A percentile compares a stretch with the other conserved stretches of the same genome.
Evolutionary conservation across 2,113 vertebrate species (phyloP).

Genomic region (Maccullochella peelii): DNA sequence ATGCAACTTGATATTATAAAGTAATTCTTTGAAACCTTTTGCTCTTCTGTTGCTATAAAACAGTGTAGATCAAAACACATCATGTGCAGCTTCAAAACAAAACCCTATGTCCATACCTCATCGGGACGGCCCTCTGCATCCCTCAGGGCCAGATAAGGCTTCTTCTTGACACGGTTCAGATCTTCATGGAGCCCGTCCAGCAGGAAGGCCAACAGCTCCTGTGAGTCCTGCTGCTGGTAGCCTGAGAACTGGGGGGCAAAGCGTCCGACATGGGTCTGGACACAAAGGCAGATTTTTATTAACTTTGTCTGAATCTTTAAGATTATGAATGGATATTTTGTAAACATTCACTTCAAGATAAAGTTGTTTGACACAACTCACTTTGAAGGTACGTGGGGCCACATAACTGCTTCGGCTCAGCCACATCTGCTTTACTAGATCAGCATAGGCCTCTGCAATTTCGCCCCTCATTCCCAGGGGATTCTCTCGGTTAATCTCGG

Average conservation of each 20-base stretch:
- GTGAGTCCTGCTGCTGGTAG: slow-evolving; percentile 98
- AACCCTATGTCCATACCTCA: slow-evolving; percentile 82
- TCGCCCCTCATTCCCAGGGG: slow-evolving; percentile 98
- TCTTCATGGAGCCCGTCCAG: slow-evolving; percentile 97
- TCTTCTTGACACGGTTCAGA: slow-evolving; percentile 97
- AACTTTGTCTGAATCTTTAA: not conserved
- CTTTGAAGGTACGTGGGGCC: slow-evolving; percentile 95
- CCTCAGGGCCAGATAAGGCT: slow-evolving; percentile 94
- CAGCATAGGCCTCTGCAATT: slow-evolving; percentile 96
- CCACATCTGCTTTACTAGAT: slow-evolving; percentile 98
- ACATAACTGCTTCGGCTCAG: slow-evolving; percentile 92
- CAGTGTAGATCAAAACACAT: not conserved
- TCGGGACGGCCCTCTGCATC: slow-evolving; percentile 95
- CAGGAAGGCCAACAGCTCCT: slow-evolving; percentile 96
- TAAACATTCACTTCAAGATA: not conserved
- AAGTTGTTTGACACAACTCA: slow-evolving; percentile 68
- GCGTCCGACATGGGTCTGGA: slow-evolving; percentile 94
- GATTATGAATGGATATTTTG: not conserved
- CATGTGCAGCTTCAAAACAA: not conserved
- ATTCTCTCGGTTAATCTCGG: slow-evolving; percentile 95
- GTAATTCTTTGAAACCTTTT: not conserved
- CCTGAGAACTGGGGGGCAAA: slow-evolving; percentile 99
- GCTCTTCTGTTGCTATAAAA: not conserved
- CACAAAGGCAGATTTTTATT: not conserved
- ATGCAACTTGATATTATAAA: not conserved